Conservation (phyloP, 1,140 invertebrate species). For the Tetragnatha versicolor region DNA sequence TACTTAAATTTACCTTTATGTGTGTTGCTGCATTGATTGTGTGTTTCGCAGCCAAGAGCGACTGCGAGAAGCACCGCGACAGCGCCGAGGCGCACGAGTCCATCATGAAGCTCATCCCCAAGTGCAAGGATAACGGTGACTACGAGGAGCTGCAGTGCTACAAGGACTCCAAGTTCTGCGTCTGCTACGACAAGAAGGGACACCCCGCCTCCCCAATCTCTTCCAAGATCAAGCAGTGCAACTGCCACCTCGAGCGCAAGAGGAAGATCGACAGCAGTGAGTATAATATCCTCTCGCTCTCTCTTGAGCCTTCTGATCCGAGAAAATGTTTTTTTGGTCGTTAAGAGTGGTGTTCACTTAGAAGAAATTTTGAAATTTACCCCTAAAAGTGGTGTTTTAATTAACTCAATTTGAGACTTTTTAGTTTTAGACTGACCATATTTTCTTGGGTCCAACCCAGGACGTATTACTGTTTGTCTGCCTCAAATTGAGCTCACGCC, state of each 20-base stretch:
- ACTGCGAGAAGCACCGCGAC: constrained; percentile 47
- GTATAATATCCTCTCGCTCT: background rate
- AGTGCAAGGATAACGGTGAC: constrained; percentile 52
- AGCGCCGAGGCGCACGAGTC: constrained; percentile 13
- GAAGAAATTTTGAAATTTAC: too few species aligned
- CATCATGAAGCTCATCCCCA: constrained; percentile 52
- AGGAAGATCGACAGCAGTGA: constrained; percentile 29
- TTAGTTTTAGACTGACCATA: too few species aligned
- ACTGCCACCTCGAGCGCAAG: constrained; percentile 37
- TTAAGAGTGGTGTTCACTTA: background rate
- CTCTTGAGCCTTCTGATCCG: background rate
- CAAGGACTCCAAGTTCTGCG: constrained; percentile 48
- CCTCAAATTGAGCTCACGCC: too few species aligned
- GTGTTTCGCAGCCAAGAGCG: constrained; percentile 14
- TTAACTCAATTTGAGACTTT: too few species aligned
- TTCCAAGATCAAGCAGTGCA: constrained; percentile 37
- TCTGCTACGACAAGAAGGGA: constrained; percentile 55
- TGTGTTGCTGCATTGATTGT: background rate
- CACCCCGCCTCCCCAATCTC: constrained; percentile 42
- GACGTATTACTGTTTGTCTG: too few species aligned
- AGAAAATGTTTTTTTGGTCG: too few species aligned
- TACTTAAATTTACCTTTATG: background rate
- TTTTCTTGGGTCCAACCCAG: too few species aligned
- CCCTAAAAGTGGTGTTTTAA: too few species aligned
- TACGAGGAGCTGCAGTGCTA: constrained; percentile 49